Base-by-base conservation (phyloP, 2,113 vertebrate species). In the Cairina moschata region DNA sequence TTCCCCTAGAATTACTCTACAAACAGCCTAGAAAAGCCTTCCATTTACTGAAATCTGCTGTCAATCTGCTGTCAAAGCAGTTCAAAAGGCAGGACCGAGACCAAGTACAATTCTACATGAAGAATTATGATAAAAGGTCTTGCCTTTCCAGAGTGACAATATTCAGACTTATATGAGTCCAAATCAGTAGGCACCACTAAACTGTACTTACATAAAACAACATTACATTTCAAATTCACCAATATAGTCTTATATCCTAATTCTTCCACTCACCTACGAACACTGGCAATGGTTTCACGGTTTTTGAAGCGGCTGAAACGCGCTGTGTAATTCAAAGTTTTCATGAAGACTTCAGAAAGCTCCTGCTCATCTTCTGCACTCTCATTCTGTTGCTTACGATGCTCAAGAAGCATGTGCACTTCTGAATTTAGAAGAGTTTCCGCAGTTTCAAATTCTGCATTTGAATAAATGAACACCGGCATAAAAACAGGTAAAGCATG, bases 281-380 rank as follows among this genome's bases (percentile, higher is more conserved):
- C 99, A 9, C 99, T 99, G 28, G 99, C 99, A 36, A 99, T 99
- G 93, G 99, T 99, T 93, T 99, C 99, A 0, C 99, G 96, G 98
- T 99, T 99, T 93, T 99, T 99, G 97, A 99, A 99, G 84, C 99
- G 98, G 96, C 99, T 99, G 97, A 99, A 99, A 5, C 99, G 98
- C 0, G 98, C 98, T 1, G 99, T 99, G 96, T 99, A 99, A 98
- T 99, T 99, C 25, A 99, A 77, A 0, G 99, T 99, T 95, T 99
- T 99, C 99, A 99, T 99, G 98, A 99, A 99, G 52, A 99, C 99
- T 65, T 99, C 99, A 0, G 99, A 99, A 13, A 99, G 98, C 68
- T 99, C 99, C 97, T 99, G 99, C 72, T 99, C 99, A 15, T 99
- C 99, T 96, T 99, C 99, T 0, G 99, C 99, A 22, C 99, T 99